phyloP scores from a whole-genome alignment of 2,797 vertebrate species.

The Acanthiza pusilla region DNA sequence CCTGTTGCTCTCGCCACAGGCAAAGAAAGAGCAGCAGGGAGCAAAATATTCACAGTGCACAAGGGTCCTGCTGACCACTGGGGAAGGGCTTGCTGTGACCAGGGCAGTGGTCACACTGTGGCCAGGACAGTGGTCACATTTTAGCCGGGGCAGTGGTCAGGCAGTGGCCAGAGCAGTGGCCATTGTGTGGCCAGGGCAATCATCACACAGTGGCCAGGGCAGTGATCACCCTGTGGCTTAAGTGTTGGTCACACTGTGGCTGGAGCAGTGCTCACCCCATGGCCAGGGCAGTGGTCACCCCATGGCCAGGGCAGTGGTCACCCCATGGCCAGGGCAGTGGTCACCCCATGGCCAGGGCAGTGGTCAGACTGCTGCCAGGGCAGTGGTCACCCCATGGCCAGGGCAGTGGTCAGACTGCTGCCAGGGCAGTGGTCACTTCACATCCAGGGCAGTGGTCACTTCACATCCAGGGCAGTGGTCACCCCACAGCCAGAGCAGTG shows the following conservation, averaged over 20 bases:
- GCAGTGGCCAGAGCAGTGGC: too few species aligned
- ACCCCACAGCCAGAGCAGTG: too few species aligned
- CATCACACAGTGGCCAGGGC: background rate
- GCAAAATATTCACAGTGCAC: background rate
- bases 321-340: background rate
- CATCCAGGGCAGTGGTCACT: fast-evolving
- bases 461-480: background rate
- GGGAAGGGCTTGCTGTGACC: background rate
- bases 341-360: background rate
- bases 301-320: background rate
- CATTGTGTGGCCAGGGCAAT: background rate
- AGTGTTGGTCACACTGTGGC: background rate
- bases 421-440: background rate
- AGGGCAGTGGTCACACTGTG: background rate
- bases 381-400: background rate
- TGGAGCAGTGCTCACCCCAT: fast-evolving
- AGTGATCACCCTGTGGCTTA: too few species aligned
- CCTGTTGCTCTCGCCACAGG: slow-evolving; percentile 21
- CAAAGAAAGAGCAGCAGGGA: background rate
- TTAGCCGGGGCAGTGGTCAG: background rate
- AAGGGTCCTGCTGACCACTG: background rate
- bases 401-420: background rate
- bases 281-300: background rate
- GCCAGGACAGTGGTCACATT: background rate
- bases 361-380: fast-evolving